These are phyloP conservation scores for Astropecten irregularis DNA, from an alignment of 53 echinoderm and acorn worm species.

Conservation along the genomic window DNA sequence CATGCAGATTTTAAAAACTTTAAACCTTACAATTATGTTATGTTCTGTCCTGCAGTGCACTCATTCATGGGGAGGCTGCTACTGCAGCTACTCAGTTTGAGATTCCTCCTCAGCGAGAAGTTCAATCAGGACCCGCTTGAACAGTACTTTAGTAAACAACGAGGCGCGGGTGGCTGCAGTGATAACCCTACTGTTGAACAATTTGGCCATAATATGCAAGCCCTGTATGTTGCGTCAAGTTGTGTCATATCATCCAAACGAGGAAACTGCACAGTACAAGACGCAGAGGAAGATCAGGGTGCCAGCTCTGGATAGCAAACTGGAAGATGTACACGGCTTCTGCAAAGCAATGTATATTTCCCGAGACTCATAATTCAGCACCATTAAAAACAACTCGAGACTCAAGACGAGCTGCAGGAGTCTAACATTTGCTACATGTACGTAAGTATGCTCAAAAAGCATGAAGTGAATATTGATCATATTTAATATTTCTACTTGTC, in stretches of 20 bases:
- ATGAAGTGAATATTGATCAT: too few species aligned
- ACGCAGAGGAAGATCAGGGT: not conserved
- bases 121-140: constrained; percentile 8
- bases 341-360: too few species aligned
- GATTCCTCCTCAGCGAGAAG: not conserved
- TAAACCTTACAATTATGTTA: not conserved
- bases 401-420: too few species aligned
- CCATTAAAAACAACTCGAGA: too few species aligned
- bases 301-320: constrained; percentile 8
- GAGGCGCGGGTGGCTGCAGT: not conserved
- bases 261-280: not conserved
- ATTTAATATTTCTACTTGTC: too few species aligned
- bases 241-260: constrained; percentile 1
- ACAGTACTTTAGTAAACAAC: constrained; percentile 19
- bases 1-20: too few species aligned
- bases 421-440: too few species aligned
- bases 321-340: too few species aligned
- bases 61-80: not conserved
- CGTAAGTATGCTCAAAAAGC: too few species aligned
- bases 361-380: too few species aligned
- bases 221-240: constrained; percentile 16
- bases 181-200: too few species aligned
- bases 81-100: not conserved
- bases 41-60: not conserved
- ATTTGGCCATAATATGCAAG: constrained; percentile 11